Evolutionary conservation across 2,797 vertebrate genomes (phyloP), one percentile per base, ranked within the genome.

Genomic region (Florisuga fusca): DNA sequence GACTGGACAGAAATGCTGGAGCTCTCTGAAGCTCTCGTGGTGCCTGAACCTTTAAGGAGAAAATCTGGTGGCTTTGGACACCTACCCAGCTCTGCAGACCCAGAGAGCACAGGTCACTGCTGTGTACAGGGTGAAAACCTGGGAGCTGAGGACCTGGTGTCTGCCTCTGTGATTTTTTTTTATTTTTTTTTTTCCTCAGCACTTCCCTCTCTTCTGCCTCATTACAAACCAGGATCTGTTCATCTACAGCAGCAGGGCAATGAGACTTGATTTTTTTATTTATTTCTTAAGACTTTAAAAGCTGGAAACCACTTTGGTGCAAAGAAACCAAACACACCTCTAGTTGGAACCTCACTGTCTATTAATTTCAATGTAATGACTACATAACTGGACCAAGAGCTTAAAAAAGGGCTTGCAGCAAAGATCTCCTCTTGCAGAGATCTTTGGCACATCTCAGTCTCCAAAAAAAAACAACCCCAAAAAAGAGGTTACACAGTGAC

Each of bases 391-490:
- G 69, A 74, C 12, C 0, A 0, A 61, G 57, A 66, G 29, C 41
- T 41, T 61, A 59, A 73, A 58, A 31, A 12, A 73, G 31, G 54
- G 5, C 21, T 69, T 57, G 23, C 33, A 62, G 22, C 33, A 84
- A 73, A 38, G 41, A 18, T 22, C 29, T 78, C 5, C 7, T 17
- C 8, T 58, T 33, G 18, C 10, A 31, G 57, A 5, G 41, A 10
- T 45, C 25, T 72, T 36, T 27, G 63, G 17, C 14, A 8, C 27
- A n/a, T 22, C 34, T 59, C 27, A 14, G 31, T 14, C 16, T 51
- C 25, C 0, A 0, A 54, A 68, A 63, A 64, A 69, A 68, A 15
- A n/a, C n/a, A n/a, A n/a, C n/a, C n/a, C n/a, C n/a, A n/a, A n/a
- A n/a, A n/a, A n/a, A n/a, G n/a, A n/a, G n/a, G 10, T 81, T 50